Evolutionary conservation across 2,888 invertebrate species (phyloP), one percentile per base, ranked within the genome.

Genomic region (Glyphotaelius pellucidus): DNA sequence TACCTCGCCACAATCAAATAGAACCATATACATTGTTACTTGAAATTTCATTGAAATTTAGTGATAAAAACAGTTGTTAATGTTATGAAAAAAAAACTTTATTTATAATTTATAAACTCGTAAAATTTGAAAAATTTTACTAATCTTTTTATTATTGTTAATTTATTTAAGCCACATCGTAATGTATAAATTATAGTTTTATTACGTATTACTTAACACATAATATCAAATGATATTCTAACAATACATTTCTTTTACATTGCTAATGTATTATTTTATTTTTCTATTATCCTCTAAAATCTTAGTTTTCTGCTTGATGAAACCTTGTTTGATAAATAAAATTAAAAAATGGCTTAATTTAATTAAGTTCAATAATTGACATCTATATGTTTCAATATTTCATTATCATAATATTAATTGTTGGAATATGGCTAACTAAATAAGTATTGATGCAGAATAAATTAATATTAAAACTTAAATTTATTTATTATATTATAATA

Each of bases 81-180:
- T 67, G n/a, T 67, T 67, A 67, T n/a, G 67, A 67, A 67, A n/a
- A 67, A n/a, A 67, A 67, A 67, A 67, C 67, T 67, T 67, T 67
- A 67, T 67, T 52, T 67, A 67, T 67, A 67, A 67, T 25, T n/a
- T 67, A 67, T n/a, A 1, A 67, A 67, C 25, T 25, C 7, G 19
- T 14, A 52, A 19, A 19, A 15, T 67, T 67, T 67, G 67, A 67
- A 67, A 52, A 67, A 9, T 25, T 67, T 67, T 1, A 25, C 25
- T 67, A n/a, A 67, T n/a, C 19, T 67, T n/a, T 67, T n/a, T 67
- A 67, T 67, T 67, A 67, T n/a, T 67, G n/a, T 67, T 25, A 67
- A n/a, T 67, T 67, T 67, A n/a, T 25, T 25, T 67, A 67, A 67
- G 67, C 25, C 67, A 25, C 67, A 25, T 67, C 7, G 25, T 25